Base-by-base conservation (phyloP, 2,888 invertebrate species). In the Nomada lathburiana region DNA sequence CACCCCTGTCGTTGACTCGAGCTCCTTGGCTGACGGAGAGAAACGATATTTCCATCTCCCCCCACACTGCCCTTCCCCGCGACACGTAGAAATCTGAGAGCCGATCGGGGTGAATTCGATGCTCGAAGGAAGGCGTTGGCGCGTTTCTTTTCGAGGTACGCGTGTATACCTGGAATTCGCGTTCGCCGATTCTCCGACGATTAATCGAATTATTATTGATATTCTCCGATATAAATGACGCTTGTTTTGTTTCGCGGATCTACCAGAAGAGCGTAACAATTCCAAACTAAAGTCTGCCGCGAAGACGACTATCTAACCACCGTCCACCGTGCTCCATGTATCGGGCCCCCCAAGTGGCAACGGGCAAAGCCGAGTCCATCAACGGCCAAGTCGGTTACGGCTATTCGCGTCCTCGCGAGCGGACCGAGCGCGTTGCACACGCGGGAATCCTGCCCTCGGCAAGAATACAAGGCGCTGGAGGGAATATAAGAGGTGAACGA, bases 61-160 rank as follows among this genome's bases (percentile, higher is more conserved):
- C 29, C 29, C 29, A 52, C 71, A 62, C 55, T n/a, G n/a, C n/a
- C n/a, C n/a, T n/a, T n/a, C 73, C 55, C 62, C 29, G 65, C 52
- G 71, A 62, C 83, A 82, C 81, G 83, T 85, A 86, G 88, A 88
- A 90, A 89, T 89, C 89, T 89, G 57, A 18, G n/a, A 2, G n/a
- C n/a, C 4, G 57, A 23, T 13, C 29, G n/a, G 1, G 68, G 77
- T 78, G 68, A 82, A 64, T 82, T 89, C 79, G 80, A 78, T 86
- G 88, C 88, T 88, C 84, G 78, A 86, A 86, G 86, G 84, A 84
- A 85, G 85, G 11, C 23, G 16, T 50, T 52, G n/a, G n/a, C 4
- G 13, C 4, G 44, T 44, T 44, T 44, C 16, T 2, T 47, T 13
- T 36, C 36, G 36, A 36, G 36, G 7, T 36, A 26, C 26, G 36